Percentiles rank a stretch among this genome's conserved stretches.
Evolutionary conservation across 2,888 invertebrate species (phyloP).

Genomic region (Nemoura dubitans): DNA sequence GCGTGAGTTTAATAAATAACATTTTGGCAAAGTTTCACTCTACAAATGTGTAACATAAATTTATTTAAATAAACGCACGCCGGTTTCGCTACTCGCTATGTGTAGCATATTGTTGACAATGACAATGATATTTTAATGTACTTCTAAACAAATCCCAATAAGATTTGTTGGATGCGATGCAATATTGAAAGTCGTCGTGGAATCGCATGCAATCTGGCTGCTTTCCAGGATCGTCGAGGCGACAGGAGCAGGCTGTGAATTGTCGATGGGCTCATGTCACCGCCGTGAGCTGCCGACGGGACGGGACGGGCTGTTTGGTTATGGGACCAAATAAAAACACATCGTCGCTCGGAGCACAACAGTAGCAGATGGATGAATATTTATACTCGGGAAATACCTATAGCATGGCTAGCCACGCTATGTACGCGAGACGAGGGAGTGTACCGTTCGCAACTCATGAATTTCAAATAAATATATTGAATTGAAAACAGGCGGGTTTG

Average conservation of each 20-base stretch:
- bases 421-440: neutral
- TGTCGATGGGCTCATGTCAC: neutral
- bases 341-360: neutral
- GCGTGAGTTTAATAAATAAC: neutral
- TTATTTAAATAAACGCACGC: neutral
- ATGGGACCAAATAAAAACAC: neutral
- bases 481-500: neutral
- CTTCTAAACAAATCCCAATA: neutral
- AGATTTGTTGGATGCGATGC: neutral
- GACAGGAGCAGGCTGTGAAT: neutral
- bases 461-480: conserved; percentile 12
- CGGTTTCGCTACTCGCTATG: neutral
- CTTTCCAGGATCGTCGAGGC: neutral
- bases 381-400: neutral
- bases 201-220: neutral
- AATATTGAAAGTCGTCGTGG: neutral
- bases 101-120: neutral
- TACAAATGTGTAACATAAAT: neutral
- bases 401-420: neutral
- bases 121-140: neutral
- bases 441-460: neutral
- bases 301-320: neutral
- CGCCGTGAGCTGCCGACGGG: neutral
- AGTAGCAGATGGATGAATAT: conserved; percentile 7
- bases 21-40: neutral